These are phyloP conservation scores for Cotesia congregata DNA, from an alignment of 2,888 invertebrate genomes.

Conservation along the genomic window DNA sequence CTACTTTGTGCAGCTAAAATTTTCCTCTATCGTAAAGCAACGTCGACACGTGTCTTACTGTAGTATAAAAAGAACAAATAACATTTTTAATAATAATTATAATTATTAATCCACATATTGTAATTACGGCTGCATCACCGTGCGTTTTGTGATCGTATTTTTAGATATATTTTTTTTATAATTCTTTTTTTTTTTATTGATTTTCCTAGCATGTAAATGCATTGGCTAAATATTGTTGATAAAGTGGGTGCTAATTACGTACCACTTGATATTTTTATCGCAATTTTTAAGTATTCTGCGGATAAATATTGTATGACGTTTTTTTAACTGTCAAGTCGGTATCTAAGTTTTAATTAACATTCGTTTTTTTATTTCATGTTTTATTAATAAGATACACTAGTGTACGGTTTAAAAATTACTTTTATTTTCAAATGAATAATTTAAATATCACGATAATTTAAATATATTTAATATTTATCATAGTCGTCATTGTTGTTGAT, in stretches of 20 bases:
- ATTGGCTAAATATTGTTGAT: neutral
- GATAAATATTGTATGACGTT: neutral
- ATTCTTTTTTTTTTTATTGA: neutral
- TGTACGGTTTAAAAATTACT: no score
- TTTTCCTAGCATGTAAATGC: constrained; percentile 26
- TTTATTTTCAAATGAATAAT: no score
- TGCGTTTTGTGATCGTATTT: constrained; percentile 61
- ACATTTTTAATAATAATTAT: neutral
- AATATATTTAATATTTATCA: neutral
- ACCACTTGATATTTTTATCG: neutral
- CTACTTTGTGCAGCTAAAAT: constrained; percentile 68
- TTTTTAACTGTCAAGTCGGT: neutral
- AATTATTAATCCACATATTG: constrained; percentile 5
- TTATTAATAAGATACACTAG: no score
- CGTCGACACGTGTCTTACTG: constrained; percentile 66
- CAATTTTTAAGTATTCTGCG: neutral
- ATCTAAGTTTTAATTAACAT: neutral
- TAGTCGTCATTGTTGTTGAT: no score
- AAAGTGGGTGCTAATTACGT: neutral
- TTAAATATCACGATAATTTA: neutral
- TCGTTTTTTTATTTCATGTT: neutral
- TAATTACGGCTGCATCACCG: constrained; percentile 50
- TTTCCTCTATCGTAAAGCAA: constrained; percentile 54
- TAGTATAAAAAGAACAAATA: constrained; percentile 56
- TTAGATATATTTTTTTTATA: constrained; percentile 49